phyloP scores from a whole-genome alignment of 2,113 vertebrate genomes.

The Dicrurus megarhynchus region DNA sequence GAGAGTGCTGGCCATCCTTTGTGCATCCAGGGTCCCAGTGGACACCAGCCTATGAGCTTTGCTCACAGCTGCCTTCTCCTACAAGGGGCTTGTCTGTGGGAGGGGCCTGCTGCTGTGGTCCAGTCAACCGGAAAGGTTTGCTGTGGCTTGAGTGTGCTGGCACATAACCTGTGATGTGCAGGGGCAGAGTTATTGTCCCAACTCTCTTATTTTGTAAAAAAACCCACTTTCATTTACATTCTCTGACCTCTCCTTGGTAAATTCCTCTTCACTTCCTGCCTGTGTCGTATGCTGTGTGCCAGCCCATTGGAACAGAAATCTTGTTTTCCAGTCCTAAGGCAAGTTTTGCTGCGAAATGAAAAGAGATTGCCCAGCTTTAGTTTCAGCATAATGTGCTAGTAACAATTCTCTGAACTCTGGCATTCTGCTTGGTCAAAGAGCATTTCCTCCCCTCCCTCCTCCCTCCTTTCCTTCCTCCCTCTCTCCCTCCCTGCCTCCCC shows the following conservation, averaged over 20 bases:
- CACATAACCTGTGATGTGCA: not conserved
- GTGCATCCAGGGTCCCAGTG: not conserved
- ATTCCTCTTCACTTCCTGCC: not conserved
- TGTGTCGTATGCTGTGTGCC: not conserved
- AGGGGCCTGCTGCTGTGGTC: not conserved
- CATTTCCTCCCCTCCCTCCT: not conserved
- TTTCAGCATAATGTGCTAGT: conserved; percentile 3
- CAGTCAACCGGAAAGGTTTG: not conserved
- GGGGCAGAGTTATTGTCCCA: not conserved
- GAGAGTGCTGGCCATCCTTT: not conserved
- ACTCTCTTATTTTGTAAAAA: not conserved
- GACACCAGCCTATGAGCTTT: not conserved
- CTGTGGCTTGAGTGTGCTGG: not conserved
- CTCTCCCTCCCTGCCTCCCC: not conserved
- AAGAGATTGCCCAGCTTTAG: not conserved
- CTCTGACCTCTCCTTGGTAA: not conserved
- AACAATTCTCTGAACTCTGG: not conserved
- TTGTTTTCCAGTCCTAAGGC: conserved; percentile 12
- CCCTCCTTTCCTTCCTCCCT: not conserved
- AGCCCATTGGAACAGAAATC: not conserved
- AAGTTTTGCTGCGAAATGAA: not conserved
- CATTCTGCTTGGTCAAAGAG: conserved; percentile 34
- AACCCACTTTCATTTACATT: not conserved
- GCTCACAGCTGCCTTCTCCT: not conserved
- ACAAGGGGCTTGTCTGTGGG: not conserved